Conservation (phyloP, 2,113 vertebrate species). For the Gnathonemus longibarbis region DNA sequence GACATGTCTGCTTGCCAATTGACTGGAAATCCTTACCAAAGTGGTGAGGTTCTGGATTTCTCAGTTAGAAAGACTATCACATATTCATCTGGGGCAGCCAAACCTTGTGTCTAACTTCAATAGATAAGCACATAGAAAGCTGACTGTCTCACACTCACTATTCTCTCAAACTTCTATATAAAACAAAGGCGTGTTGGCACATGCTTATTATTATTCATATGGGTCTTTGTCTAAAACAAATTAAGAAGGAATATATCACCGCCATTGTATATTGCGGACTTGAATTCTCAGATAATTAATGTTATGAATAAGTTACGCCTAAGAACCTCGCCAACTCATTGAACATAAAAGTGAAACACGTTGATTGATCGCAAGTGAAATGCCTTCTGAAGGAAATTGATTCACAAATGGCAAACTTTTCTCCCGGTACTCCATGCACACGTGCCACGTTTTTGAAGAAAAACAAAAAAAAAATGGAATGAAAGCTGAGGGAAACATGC, state of each 20-base stretch:
- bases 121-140: background rate
- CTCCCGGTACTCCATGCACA: background rate
- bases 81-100: background rate
- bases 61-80: background rate
- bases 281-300: constrained; percentile 14
- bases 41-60: background rate
- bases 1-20: constrained; percentile 1
- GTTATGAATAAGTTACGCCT: background rate
- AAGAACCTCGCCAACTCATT: background rate
- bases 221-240: background rate
- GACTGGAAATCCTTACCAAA: background rate
- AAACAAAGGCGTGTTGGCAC: constrained; percentile 18
- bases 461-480: background rate
- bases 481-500: background rate
- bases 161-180: constrained; percentile 7
- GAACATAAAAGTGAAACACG: background rate
- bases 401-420: constrained; percentile 9
- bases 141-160: constrained; percentile 25
- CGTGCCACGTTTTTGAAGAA: background rate
- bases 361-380: constrained; percentile 6
- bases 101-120: background rate
- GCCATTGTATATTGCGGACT: background rate
- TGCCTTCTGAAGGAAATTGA: background rate
- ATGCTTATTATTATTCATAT: constrained; percentile 12
- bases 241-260: constrained; percentile 1